Percentiles rank a stretch among this genome's conserved stretches.
phyloP scores from a whole-genome alignment of 2,888 invertebrate species.

The Sarcophaga subvicina region DNA sequence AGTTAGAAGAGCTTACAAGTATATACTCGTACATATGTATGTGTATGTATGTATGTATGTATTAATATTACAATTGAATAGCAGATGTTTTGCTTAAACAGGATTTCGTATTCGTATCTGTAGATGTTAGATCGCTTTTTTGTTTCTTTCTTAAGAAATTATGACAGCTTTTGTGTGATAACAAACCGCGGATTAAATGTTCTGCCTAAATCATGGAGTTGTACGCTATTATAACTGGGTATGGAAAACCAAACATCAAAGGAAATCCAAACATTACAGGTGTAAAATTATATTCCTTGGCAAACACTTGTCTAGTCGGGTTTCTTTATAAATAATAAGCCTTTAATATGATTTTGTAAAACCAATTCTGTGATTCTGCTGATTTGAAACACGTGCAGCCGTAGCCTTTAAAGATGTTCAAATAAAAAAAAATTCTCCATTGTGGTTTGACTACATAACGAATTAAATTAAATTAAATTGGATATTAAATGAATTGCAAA shows the following conservation, averaged over 20 bases:
- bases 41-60: no score
- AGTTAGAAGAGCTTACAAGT: not conserved
- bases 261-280: conserved; percentile 40
- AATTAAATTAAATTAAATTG: not conserved
- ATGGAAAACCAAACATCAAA: not conserved
- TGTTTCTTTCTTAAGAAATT: not conserved
- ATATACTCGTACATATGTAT: no score
- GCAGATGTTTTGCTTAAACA: not conserved
- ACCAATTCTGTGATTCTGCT: not conserved
- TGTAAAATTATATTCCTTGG: not conserved
- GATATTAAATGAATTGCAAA: not conserved
- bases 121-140: not conserved
- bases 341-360: not conserved
- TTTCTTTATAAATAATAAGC: not conserved
- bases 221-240: not conserved
- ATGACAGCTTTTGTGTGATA: not conserved
- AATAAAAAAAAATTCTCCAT: not conserved
- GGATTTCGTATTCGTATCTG: not conserved
- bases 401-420: conserved; percentile 4
- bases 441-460: not conserved
- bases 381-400: not conserved
- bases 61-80: not conserved
- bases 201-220: conserved; percentile 26
- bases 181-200: not conserved
- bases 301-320: not conserved